Evolutionary conservation across 2,797 vertebrate species (phyloP), one percentile per base, ranked within the genome.

Genomic region (Bucorvus abyssinicus): DNA sequence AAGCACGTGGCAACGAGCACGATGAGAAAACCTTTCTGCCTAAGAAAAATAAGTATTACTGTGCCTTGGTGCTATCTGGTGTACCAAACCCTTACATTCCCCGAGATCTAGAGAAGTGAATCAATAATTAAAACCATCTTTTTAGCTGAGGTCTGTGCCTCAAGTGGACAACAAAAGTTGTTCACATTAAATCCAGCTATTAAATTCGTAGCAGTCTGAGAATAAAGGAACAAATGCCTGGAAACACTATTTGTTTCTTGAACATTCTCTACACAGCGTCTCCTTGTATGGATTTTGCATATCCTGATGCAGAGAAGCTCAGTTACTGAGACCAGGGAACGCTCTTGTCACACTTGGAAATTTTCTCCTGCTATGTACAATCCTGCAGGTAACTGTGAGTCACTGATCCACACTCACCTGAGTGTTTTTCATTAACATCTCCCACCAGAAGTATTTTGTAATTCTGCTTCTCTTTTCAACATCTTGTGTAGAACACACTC

Each of bases 371-470:
- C n/a, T 65, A 67, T 19, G 23, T 12, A 53, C 12, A 81, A 60
- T 13, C 24, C 24, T 8, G 30, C 14, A 74, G 29, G 9, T 21
- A 80, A 80, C 30, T 19, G 13, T 5, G 24, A 17, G 7, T 47
- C 1, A 2, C 5, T 14, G 52, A 12, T 12, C 5, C 7, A 59
- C 10, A 68, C 16, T 36, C 0, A 2, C 8, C 19, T 27, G 30
- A 74, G 6, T 24, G 59, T 63, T 74, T 76, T 32, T 30, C 12
- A 26, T 11, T 1, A 76, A 56, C 8, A 52, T 7, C 11, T 85
- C 9, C 19, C 26, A 22, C 23, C 17, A 50, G 21, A 68, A 57
- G 15, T 24, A 60, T 22, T 59, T 60, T 40, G 17, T 36, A 77
- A 77, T 42, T 81, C 24, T 68, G 26, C 32, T 90, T 69, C 38